These are phyloP conservation scores for Rhyacophila evoluta DNA, from an alignment of 2,888 invertebrate species.

Conservation along the genomic window DNA sequence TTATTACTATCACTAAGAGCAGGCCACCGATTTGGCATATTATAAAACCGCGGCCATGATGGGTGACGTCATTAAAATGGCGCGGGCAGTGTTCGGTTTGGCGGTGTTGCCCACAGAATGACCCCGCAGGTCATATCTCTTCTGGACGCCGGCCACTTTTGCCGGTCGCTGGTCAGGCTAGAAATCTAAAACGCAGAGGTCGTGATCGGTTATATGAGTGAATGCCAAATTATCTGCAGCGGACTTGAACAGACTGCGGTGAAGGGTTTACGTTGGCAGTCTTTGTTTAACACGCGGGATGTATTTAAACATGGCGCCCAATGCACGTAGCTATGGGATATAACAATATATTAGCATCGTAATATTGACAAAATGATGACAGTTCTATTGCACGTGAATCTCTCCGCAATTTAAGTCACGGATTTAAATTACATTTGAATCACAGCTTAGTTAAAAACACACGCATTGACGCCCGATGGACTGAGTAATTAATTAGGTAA, in stretches of 20 bases:
- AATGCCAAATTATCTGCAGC: conserved; percentile 11
- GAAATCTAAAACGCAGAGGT: background rate
- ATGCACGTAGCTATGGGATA: no score
- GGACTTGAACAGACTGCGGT: background rate
- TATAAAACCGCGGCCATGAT: conserved; percentile 20
- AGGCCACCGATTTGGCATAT: background rate
- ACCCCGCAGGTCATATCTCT: conserved; percentile 19
- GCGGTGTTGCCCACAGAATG: conserved; percentile 10
- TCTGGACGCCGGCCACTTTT: background rate
- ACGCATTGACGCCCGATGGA: no score
- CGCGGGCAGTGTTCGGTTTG: conserved; percentile 18
- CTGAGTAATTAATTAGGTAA: no score
- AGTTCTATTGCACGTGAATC: no score
- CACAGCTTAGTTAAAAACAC: no score
- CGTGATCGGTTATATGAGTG: background rate
- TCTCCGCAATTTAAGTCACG: no score
- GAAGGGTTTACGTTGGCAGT: background rate
- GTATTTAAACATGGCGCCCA: no score
- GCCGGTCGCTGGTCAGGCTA: background rate
- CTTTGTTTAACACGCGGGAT: background rate
- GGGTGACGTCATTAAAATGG: conserved; percentile 10
- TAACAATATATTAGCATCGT: no score
- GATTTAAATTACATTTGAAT: no score
- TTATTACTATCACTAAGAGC: background rate
- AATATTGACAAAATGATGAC: no score